Percentiles rank a stretch among this genome's conserved stretches.
Conservation (phyloP, 2,888 invertebrate species). For the Lasioglossum villosulum region DNA sequence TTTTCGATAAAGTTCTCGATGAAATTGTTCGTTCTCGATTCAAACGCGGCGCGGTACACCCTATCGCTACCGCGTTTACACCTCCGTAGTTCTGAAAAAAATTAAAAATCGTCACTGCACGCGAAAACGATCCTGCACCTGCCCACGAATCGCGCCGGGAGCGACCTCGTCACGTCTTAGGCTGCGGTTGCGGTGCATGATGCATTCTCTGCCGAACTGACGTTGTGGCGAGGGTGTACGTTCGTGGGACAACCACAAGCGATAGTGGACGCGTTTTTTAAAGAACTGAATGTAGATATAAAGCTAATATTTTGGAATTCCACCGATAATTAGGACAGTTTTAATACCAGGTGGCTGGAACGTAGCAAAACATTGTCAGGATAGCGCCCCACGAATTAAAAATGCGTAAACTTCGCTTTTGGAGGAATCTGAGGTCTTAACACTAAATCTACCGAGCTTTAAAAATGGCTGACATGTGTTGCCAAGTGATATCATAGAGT, state of each 20-base stretch:
- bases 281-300: not conserved
- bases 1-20: not conserved
- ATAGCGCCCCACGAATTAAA: slow-evolving; percentile 30
- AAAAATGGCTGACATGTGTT: too few relatives aligned
- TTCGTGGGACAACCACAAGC: not conserved
- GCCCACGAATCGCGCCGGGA: slow-evolving; percentile 3
- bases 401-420: slow-evolving; percentile 20
- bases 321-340: not conserved
- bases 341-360: not conserved
- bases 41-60: not conserved
- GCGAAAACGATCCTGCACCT: slow-evolving; percentile 21
- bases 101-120: slow-evolving; percentile 48
- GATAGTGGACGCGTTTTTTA: not conserved
- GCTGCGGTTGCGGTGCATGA: not conserved
- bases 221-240: not conserved
- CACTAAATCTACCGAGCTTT: too few relatives aligned
- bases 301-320: not conserved
- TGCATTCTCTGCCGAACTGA: not conserved
- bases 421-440: not conserved
- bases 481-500: too few relatives aligned
- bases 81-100: slow-evolving; percentile 30
- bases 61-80: slow-evolving; percentile 27
- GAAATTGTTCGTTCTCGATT: not conserved
- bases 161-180: slow-evolving; percentile 31
- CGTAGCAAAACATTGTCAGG: slow-evolving; percentile 1